Conservation (phyloP, 2,113 vertebrate species). For the Mastomys natalensis region DNA sequence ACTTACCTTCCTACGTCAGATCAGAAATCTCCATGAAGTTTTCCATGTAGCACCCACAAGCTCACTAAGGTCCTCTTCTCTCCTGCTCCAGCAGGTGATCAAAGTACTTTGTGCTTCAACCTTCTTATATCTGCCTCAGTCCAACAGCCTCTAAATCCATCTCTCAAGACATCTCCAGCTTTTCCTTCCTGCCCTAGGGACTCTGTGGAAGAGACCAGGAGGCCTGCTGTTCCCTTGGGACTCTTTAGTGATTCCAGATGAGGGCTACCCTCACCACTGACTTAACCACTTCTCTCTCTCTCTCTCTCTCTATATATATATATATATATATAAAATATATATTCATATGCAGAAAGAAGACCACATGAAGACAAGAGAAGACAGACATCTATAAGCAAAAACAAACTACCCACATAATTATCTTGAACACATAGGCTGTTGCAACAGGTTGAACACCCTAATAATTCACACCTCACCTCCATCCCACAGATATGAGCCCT, state of each 20-base stretch:
- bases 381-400: neutral
- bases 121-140: neutral
- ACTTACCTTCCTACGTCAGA: neutral
- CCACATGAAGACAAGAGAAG: neutral
- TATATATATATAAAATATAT: no score
- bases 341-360: neutral
- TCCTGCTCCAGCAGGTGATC: neutral
- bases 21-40: neutral
- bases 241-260: neutral
- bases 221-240: fast-evolving
- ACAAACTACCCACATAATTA: neutral
- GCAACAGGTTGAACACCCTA: fast-evolving
- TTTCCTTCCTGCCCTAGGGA: neutral
- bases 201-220: neutral
- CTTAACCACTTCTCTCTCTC: no score
- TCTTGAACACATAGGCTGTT: neutral
- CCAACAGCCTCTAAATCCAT: neutral
- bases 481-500: fast-evolving
- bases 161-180: neutral
- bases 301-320: no score
- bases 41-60: neutral
- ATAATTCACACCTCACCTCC: neutral
- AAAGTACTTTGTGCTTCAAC: neutral
- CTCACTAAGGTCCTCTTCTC: neutral
- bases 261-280: neutral